These are phyloP conservation scores for Pao palembangensis DNA, from an alignment of 2,113 vertebrate species.

Conservation along the genomic window DNA sequence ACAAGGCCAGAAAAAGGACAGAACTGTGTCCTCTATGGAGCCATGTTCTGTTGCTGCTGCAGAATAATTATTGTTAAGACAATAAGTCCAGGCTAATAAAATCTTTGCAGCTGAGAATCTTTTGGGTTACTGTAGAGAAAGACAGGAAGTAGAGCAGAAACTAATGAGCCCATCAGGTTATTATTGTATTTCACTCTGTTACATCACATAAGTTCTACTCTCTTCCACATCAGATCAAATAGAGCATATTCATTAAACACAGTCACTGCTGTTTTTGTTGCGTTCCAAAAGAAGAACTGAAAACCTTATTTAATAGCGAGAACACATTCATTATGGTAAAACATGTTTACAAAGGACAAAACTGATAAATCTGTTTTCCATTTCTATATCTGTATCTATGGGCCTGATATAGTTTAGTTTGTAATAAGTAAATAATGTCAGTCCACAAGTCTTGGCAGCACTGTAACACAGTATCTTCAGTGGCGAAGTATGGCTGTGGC, in stretches of 20 bases:
- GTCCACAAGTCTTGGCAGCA: too few species aligned
- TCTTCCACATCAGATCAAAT: slow-evolving; percentile 54
- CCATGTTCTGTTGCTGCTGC: slow-evolving; percentile 40
- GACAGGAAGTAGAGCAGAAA: slow-evolving; percentile 62
- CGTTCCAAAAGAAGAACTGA: slow-evolving; percentile 32
- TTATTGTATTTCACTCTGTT: slow-evolving; percentile 68
- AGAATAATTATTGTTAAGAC: slow-evolving; percentile 58
- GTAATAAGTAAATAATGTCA: too few species aligned
- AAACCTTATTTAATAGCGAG: slow-evolving; percentile 13
- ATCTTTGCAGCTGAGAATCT: slow-evolving; percentile 58
- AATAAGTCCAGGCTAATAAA: slow-evolving; percentile 63
- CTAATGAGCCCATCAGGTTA: slow-evolving; percentile 66
- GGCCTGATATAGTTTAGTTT: neutral
- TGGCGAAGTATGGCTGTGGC: neutral
- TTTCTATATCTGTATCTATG: neutral
- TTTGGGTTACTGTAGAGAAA: slow-evolving; percentile 57
- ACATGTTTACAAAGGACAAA: neutral
- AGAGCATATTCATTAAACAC: slow-evolving; percentile 46
- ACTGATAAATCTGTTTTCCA: neutral
- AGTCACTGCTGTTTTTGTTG: slow-evolving; percentile 33
- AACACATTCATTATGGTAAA: slow-evolving; percentile 3
- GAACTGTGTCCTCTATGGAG: slow-evolving; percentile 30
- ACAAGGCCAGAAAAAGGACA: too few species aligned
- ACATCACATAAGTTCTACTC: slow-evolving; percentile 59
- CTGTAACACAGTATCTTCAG: too few species aligned